A percentile compares a stretch with the other conserved stretches of the same genome.
Conservation (phyloP, 2,797 vertebrate genomes). For the Mus minutoides region DNA sequence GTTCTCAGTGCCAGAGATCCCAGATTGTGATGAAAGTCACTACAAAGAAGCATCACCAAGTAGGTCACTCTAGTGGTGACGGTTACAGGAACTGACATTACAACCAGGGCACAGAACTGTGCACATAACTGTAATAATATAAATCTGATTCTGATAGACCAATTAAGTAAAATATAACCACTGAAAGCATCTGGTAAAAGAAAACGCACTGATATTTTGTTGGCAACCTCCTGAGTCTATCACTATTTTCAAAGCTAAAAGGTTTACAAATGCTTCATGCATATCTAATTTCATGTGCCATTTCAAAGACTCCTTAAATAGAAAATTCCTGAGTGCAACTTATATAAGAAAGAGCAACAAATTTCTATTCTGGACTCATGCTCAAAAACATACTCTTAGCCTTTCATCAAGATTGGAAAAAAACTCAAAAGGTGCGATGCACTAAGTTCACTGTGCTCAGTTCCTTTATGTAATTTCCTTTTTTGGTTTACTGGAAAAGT, state of each 20-base stretch:
- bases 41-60: not conserved
- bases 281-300: slow-evolving; percentile 71
- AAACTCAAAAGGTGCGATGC: not conserved
- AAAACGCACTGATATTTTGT: slow-evolving; percentile 10
- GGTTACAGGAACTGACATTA: not conserved
- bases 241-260: slow-evolving; percentile 72
- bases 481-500: slow-evolving; percentile 22
- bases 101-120: not conserved
- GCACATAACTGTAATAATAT: not conserved
- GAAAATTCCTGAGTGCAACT: slow-evolving; percentile 61
- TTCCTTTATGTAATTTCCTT: not conserved
- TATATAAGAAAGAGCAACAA: slow-evolving; percentile 47
- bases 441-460: not conserved
- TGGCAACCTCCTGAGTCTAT: slow-evolving; percentile 51
- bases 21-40: not conserved
- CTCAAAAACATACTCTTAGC: not conserved
- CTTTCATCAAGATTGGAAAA: slow-evolving; percentile 2
- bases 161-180: not conserved
- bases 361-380: slow-evolving; percentile 18
- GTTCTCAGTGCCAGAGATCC: not conserved
- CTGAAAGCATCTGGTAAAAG: not conserved
- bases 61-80: no score
- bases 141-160: not conserved
- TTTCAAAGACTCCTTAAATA: slow-evolving; percentile 74
- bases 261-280: slow-evolving; percentile 27